Evolutionary conservation across 2,888 invertebrate genomes (phyloP).

Genomic region (Oligia strigilis): DNA sequence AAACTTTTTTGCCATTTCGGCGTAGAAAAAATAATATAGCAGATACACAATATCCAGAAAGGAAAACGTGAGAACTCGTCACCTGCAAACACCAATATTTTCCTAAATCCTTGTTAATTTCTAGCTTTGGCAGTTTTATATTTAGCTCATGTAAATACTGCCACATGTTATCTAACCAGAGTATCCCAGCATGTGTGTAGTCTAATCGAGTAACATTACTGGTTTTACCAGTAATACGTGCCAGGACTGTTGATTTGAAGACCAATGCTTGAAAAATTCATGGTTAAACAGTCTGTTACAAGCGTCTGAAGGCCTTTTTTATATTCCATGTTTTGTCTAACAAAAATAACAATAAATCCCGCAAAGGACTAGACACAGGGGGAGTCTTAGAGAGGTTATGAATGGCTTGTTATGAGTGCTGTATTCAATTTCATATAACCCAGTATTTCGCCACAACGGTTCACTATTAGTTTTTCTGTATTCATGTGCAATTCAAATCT

Average conservation of each 20-base stretch:
- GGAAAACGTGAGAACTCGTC: neutral
- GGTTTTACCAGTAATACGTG: conserved; percentile 48
- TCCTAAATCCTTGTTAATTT: neutral
- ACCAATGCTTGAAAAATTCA: conserved; percentile 23
- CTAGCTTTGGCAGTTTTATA: conserved; percentile 4
- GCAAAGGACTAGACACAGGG: too few relatives aligned
- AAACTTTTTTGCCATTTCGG: neutral
- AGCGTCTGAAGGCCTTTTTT: neutral
- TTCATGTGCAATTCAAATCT: neutral
- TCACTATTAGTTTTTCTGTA: neutral
- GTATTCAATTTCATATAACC: neutral
- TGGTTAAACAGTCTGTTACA: neutral
- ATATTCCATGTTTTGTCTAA: neutral
- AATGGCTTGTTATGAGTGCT: too few relatives aligned
- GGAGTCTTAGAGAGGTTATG: too few relatives aligned
- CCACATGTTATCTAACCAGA: neutral
- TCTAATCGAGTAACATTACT: conserved; percentile 35
- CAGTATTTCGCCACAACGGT: neutral
- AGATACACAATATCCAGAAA: neutral
- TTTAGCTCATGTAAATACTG: conserved; percentile 1
- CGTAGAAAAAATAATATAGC: neutral
- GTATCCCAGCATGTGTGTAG: conserved; percentile 2
- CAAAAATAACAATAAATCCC: neutral
- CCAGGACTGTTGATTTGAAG: conserved; percentile 8
- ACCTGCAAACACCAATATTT: neutral